phyloP scores from a whole-genome alignment of 2,888 invertebrate genomes.

The Nemotelus nigrinus region DNA sequence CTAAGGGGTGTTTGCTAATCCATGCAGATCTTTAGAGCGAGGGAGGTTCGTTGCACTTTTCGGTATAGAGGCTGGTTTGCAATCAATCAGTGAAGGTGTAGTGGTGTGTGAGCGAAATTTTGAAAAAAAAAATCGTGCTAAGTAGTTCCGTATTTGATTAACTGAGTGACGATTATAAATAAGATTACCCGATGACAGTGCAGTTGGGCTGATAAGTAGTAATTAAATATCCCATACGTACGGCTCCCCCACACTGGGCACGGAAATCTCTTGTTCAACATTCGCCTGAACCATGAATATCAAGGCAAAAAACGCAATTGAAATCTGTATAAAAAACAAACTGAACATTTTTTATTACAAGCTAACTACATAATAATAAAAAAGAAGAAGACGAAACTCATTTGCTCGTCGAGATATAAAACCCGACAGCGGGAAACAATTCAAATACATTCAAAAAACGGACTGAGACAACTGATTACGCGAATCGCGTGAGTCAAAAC shows the following conservation, averaged over 20 bases:
- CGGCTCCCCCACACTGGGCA: neutral
- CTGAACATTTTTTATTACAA: too few relatives aligned
- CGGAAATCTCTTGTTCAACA: neutral
- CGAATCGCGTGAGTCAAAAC: conserved; percentile 23
- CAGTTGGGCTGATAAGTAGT: neutral
- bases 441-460: neutral
- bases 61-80: neutral
- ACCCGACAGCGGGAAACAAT: neutral
- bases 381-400: too few relatives aligned
- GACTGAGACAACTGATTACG: conserved; percentile 22
- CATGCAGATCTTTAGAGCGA: conserved; percentile 10
- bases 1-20: conserved; percentile 4
- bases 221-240: conserved; percentile 21
- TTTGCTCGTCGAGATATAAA: neutral
- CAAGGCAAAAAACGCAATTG: too few relatives aligned
- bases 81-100: neutral
- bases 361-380: too few relatives aligned
- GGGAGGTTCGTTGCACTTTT: neutral
- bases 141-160: conserved; percentile 3
- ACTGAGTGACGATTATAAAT: conserved; percentile 9
- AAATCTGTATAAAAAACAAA: too few relatives aligned
- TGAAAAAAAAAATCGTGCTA: neutral
- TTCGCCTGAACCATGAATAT: neutral
- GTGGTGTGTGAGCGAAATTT: conserved; percentile 15
- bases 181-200: conserved; percentile 5